Conservation (phyloP, 1,140 invertebrate species). For the Cataglyphis hispanica region DNA sequence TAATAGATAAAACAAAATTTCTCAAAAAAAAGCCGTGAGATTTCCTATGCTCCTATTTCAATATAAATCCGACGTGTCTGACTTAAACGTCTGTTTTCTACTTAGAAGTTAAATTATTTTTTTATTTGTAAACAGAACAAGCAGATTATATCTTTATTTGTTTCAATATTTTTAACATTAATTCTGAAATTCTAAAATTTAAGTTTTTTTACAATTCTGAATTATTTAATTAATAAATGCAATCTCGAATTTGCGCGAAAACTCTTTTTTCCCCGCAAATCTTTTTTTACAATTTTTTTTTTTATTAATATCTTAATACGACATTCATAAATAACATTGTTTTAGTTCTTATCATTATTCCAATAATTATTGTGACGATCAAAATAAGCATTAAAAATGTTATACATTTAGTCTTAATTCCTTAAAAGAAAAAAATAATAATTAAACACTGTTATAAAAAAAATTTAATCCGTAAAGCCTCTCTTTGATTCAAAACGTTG, state of each 20-base stretch:
- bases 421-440: no score
- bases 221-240: background rate
- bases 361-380: background rate
- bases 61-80: background rate
- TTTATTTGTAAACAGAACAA: background rate
- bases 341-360: background rate
- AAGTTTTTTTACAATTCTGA: background rate
- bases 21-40: background rate
- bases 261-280: background rate
- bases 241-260: background rate
- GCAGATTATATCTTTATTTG: background rate
- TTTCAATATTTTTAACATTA: background rate
- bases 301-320: background rate
- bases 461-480: background rate
- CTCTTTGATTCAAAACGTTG: background rate
- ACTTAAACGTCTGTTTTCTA: slow-evolving; percentile 25
- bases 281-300: background rate
- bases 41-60: no score
- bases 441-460: background rate
- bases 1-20: background rate
- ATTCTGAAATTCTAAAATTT: background rate
- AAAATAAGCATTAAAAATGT: background rate
- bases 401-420: no score
- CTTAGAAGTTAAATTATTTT: background rate
- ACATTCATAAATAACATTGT: background rate